Conservation (phyloP, 2,797 vertebrate species). For the Capromys pilorides region DNA sequence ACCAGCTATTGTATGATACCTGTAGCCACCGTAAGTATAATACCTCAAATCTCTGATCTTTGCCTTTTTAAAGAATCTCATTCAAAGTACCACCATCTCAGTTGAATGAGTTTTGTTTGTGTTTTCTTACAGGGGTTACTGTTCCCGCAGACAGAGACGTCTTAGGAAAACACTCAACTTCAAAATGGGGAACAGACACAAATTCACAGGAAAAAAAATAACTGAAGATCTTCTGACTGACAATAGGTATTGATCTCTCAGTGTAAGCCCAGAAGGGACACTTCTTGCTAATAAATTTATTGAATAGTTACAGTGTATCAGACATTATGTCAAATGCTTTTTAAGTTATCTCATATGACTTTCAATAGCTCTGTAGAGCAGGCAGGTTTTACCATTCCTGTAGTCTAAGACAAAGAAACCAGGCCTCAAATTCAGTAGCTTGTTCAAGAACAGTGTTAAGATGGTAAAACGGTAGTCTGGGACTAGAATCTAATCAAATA, state of each 20-base stretch:
- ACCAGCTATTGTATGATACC: neutral
- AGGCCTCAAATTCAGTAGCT: neutral
- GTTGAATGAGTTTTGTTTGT: constrained; percentile 14
- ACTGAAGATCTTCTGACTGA: constrained; percentile 96
- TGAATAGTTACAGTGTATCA: accelerated
- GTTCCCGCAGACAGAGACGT: constrained; percentile 94
- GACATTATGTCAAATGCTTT: neutral
- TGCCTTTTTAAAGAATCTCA: neutral
- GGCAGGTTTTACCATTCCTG: neutral
- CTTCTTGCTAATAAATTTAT: accelerated
- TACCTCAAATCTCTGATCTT: neutral
- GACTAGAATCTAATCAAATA: neutral
- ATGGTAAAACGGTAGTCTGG: neutral
- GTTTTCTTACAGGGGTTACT: constrained; percentile 91
- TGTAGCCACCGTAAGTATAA: neutral
- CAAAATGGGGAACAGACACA: constrained; percentile 98
- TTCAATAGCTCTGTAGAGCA: neutral
- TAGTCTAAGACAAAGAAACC: neutral
- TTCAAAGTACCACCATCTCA: neutral
- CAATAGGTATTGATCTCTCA: constrained; percentile 88
- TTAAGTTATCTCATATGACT: neutral
- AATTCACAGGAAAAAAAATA: constrained; percentile 98
- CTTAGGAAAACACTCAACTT: constrained; percentile 97
- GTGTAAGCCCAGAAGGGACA: neutral
- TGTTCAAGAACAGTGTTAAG: neutral